Conservation (phyloP, 1,140 invertebrate species). For the Ctenoplectra terminalis region DNA sequence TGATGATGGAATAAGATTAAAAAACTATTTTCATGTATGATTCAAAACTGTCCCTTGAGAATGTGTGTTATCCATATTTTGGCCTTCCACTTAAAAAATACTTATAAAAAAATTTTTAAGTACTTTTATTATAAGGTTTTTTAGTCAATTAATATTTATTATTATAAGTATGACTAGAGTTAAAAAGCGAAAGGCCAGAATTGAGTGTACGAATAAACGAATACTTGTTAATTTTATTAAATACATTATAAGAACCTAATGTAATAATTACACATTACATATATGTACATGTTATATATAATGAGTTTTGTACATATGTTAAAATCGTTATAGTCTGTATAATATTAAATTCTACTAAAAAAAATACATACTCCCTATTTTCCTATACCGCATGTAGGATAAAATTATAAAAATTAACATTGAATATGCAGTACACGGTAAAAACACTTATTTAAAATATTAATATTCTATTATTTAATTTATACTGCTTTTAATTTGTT, state of each 20-base stretch:
- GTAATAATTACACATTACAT: constrained; percentile 66
- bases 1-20: constrained; percentile 63
- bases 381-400: constrained; percentile 19
- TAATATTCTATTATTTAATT: constrained; percentile 32
- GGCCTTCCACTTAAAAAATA: constrained; percentile 49
- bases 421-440: constrained; percentile 13
- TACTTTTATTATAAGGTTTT: constrained; percentile 59
- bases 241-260: constrained; percentile 63
- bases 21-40: constrained; percentile 74
- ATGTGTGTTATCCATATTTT: constrained; percentile 58
- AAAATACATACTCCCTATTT: constrained; percentile 48
- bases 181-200: constrained; percentile 63
- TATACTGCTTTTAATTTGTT: constrained; percentile 24
- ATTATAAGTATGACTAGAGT: constrained; percentile 38
- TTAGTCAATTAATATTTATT: constrained; percentile 69
- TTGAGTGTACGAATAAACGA: constrained; percentile 58
- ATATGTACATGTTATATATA: constrained; percentile 75
- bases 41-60: constrained; percentile 57
- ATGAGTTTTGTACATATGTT: constrained; percentile 77
- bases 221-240: constrained; percentile 62
- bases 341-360: constrained; percentile 75
- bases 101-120: constrained; percentile 52
- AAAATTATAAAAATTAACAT: constrained; percentile 23
- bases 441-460: constrained; percentile 7
- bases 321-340: constrained; percentile 72